Base-by-base conservation (phyloP, 1,140 invertebrate species). In the Pseudoatta argentina region DNA sequence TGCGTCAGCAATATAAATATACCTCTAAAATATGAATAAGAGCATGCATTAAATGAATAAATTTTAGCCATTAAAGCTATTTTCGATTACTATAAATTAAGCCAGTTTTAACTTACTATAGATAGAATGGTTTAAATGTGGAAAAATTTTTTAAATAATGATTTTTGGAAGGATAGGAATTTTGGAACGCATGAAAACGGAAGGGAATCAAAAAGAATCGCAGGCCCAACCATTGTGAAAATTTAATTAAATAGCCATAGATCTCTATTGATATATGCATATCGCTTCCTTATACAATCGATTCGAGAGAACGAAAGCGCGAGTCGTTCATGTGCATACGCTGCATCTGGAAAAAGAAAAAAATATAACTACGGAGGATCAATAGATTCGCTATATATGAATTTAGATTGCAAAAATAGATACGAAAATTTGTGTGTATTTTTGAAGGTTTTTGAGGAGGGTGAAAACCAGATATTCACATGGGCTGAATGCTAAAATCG, bases 221-320 rank as follows among this genome's bases (percentile, higher is more conserved):
- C 6, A n/a, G 10, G 7, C 44, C 24, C 34, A 55, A 81, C 21
- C 10, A 61, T 64, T 48, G 34, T 48, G 27, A 61, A 83, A 83
- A 83, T 51, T 83, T 18, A 63, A 63, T 83, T 57, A 18, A 69
- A 69, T 69, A 69, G 66, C 24, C 53, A 21, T 59, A 27, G 24
- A 82, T 59, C 44, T n/a, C 8, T 16, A 8, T 75, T 48, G 55
- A 51, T 48, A 51, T 34, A 34, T 16, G 8, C 18, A 30, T 48
- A 30, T 82, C 24, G 55, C 27, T 83, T 83, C 24, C 53, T 83
- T 61, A 61, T 51, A 63, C 69, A 73, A 83, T 83, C 39, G 30
- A 55, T 79, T 55, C 48, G 27, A 59, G 39, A 4, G 55, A 73
- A 51, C 51, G 78, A 81, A 71, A 71, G 51, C 39, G 55, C 39